A percentile compares a stretch with the other conserved stretches of the same genome.
These are phyloP conservation scores for Rhynchonycteris naso DNA, from an alignment of 2,797 vertebrate species.

Conservation along the genomic window DNA sequence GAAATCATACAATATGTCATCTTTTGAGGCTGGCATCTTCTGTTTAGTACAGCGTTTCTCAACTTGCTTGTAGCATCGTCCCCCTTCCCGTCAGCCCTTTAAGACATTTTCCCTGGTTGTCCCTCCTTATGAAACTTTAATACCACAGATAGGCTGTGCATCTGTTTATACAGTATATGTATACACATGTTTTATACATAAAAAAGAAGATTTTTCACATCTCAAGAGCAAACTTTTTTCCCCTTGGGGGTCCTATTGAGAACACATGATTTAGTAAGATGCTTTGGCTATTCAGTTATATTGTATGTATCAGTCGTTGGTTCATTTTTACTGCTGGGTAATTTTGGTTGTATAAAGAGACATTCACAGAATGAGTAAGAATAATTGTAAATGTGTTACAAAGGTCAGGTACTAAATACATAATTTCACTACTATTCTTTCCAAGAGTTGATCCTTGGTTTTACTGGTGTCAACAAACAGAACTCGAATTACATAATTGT, in stretches of 20 bases:
- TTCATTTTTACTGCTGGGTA: not conserved
- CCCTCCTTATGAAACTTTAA: not conserved
- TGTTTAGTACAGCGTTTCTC: not conserved
- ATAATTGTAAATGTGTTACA: not conserved
- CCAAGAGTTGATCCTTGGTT: not conserved
- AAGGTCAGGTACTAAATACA: not conserved
- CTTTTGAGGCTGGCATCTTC: not conserved
- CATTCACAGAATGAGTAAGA: conserved; percentile 17
- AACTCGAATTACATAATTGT: not conserved
- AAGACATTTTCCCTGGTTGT: not conserved
- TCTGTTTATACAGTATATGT: not conserved
- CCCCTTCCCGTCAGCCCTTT: not conserved
- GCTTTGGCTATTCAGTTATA: not conserved
- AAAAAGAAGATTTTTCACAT: not conserved
- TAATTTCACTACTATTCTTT: not conserved
- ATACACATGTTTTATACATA: not conserved
- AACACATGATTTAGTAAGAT: not conserved
- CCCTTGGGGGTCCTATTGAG: not conserved
- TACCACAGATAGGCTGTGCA: not conserved
- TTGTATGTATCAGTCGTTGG: not conserved
- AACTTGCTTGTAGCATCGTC: not conserved
- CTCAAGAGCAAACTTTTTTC: not conserved
- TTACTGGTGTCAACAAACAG: not conserved
- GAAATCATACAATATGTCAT: not conserved
- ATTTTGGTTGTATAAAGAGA: not conserved